These are phyloP conservation scores for Pectinophora gossypiella DNA, from an alignment of 1,140 invertebrate genomes.

Conservation along the genomic window DNA sequence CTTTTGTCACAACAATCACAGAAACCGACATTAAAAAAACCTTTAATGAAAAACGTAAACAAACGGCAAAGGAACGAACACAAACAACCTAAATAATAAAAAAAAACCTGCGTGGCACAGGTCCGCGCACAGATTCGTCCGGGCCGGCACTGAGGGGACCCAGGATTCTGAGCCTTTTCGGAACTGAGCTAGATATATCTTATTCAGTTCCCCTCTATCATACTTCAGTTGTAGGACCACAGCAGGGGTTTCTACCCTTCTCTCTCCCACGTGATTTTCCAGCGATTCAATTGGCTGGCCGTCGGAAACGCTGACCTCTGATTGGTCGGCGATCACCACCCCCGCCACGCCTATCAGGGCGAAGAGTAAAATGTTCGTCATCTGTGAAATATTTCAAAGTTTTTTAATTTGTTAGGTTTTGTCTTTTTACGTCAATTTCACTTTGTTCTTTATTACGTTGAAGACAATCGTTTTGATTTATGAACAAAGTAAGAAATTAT, in stretches of 20 bases:
- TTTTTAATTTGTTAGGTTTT: background rate
- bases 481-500: no score
- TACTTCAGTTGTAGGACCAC: conserved; percentile 65
- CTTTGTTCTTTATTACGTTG: no score
- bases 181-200: conserved; percentile 66
- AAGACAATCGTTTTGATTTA: no score
- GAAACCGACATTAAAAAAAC: conserved; percentile 7
- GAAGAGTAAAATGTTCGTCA: conserved; percentile 30
- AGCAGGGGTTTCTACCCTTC: conserved; percentile 40
- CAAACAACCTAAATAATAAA: conserved; percentile 29
- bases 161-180: conserved; percentile 28
- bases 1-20: background rate
- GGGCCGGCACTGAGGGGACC: conserved; percentile 40
- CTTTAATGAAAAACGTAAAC: no score
- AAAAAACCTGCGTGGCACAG: conserved; percentile 54
- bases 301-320: conserved; percentile 13
- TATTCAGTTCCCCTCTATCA: conserved; percentile 54
- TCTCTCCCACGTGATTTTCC: conserved; percentile 18
- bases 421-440: no score
- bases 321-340: conserved; percentile 26
- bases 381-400: conserved; percentile 26
- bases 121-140: conserved; percentile 49
- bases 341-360: conserved; percentile 44
- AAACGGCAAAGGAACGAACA: conserved; percentile 22
- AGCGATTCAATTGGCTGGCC: conserved; percentile 28